These are phyloP conservation scores for Brachyptera putata DNA, from an alignment of 2,888 invertebrate genomes.

Conservation along the genomic window DNA sequence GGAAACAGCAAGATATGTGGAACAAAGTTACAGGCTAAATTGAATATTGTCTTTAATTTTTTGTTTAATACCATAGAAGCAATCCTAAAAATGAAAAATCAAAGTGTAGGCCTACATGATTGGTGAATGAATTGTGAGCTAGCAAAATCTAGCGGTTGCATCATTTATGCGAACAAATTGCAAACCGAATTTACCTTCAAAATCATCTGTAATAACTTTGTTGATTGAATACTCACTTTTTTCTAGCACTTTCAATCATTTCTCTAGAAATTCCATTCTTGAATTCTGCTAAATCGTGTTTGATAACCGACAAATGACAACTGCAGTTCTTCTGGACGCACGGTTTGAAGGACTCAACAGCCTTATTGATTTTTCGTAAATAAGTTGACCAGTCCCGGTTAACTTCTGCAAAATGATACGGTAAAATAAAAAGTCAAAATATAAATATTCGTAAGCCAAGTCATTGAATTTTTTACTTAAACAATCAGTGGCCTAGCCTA, in stretches of 20 bases:
- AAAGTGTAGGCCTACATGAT: no score
- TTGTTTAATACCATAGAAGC: no score
- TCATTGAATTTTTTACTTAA: no score
- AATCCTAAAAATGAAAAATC: no score
- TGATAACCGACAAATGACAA: slow-evolving; percentile 61
- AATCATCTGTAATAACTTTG: not conserved
- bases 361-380: slow-evolving; percentile 24
- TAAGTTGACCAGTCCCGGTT: not conserved
- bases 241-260: slow-evolving; percentile 55
- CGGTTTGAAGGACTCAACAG: slow-evolving; percentile 24
- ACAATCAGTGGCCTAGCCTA: no score
- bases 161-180: no score
- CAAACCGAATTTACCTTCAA: not conserved
- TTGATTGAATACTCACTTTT: slow-evolving; percentile 29
- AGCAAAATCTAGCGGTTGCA: no score
- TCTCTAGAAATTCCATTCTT: slow-evolving; percentile 63
- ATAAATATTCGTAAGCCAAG: not conserved
- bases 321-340: slow-evolving; percentile 49
- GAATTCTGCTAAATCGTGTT: slow-evolving; percentile 66
- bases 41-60: no score
- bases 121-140: no score
- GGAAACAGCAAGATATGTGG: no score
- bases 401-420: not conserved
- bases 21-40: no score
- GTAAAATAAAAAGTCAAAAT: not conserved